Percentiles rank a stretch among this genome's conserved stretches.
Evolutionary conservation across 2,113 vertebrate genomes (phyloP).

Genomic region (Formicarius rufipectus): DNA sequence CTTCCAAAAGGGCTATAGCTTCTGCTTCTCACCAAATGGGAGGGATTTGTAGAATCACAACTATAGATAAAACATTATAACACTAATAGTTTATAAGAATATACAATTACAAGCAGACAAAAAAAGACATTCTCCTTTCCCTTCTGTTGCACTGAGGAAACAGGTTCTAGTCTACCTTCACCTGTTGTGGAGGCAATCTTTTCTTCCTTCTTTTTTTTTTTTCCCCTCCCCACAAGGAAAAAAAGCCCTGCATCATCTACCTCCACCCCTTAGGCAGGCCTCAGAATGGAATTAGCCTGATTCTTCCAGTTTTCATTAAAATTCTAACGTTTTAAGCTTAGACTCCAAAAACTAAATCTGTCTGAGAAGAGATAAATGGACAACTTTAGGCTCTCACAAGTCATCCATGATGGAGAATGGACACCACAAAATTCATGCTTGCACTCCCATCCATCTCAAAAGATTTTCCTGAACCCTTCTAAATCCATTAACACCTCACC

Average conservation of each 20-base stretch:
- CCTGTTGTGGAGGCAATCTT: background rate
- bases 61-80: background rate
- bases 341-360: background rate
- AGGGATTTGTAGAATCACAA: background rate
- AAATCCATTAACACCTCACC: background rate
- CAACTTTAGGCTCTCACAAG: background rate
- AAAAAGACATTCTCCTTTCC: background rate
- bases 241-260: background rate
- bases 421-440: background rate
- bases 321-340: background rate
- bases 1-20: background rate
- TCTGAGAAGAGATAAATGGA: background rate
- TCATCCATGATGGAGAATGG: background rate
- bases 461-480: background rate
- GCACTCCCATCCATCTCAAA: background rate
- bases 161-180: accelerated
- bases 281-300: background rate
- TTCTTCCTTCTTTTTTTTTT: accelerated
- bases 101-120: background rate
- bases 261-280: background rate
- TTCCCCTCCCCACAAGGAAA: background rate
- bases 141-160: background rate
- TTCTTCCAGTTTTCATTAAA: background rate
- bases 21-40: background rate
- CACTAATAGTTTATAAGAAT: background rate